Evolutionary conservation across 2,113 vertebrate genomes (phyloP).

Genomic region (Chionomys nivalis): DNA sequence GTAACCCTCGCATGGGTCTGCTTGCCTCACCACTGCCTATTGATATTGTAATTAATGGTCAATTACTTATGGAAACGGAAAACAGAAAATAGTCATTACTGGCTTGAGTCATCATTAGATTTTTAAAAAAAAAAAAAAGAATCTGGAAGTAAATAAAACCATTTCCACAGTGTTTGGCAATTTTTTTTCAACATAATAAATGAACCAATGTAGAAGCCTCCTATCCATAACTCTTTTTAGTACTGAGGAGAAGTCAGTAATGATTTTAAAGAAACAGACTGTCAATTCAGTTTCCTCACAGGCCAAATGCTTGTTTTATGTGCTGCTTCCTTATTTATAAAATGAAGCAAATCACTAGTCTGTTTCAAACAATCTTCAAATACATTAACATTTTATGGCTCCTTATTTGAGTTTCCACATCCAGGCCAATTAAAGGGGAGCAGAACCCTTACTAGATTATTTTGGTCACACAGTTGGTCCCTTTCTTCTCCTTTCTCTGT

Average conservation of each 20-base stretch:
- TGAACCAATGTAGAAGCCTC: constrained; percentile 55
- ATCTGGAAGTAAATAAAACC: constrained; percentile 85
- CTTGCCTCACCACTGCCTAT: constrained; percentile 88
- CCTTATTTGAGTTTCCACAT: neutral
- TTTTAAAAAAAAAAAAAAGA: constrained; percentile 69
- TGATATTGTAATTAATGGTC: constrained; percentile 92
- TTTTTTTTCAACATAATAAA: constrained; percentile 81
- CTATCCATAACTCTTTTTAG: constrained; percentile 66
- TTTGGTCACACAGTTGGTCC: neutral
- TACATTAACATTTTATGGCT: neutral
- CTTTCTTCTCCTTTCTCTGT: neutral
- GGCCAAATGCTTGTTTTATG: neutral
- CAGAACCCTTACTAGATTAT: neutral
- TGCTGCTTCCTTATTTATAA: constrained; percentile 4
- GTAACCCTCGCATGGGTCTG: constrained; percentile 86
- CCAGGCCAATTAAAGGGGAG: neutral
- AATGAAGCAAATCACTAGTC: neutral
- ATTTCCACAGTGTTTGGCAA: constrained; percentile 83
- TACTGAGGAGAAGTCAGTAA: constrained; percentile 65
- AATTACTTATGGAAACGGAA: constrained; percentile 88
- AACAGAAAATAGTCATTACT: constrained; percentile 92
- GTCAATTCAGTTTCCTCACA: constrained; percentile 33
- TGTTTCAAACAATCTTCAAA: neutral
- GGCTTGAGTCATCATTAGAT: constrained; percentile 86
- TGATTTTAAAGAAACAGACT: constrained; percentile 63